Conservation (phyloP, 2,888 invertebrate species). For the Microctonus aethiopoides region DNA sequence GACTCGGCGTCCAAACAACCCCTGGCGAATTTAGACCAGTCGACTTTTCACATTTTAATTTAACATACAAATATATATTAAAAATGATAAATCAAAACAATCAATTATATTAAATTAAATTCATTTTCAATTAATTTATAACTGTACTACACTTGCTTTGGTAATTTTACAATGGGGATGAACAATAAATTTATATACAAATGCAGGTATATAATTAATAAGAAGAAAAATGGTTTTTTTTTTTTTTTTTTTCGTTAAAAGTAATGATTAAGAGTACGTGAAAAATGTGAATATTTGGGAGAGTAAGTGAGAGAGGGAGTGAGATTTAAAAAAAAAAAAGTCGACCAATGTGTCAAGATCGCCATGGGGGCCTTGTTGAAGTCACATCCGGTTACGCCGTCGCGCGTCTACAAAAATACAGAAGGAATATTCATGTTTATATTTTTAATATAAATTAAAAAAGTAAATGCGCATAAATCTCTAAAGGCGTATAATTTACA, state of each 20-base stretch:
- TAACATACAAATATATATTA: constrained; percentile 16
- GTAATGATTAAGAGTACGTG: too few relatives aligned
- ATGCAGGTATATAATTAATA: too few relatives aligned
- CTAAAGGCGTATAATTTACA: constrained; percentile 66
- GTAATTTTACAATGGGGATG: too few relatives aligned
- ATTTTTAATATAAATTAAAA: constrained; percentile 33
- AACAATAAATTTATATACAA: too few relatives aligned
- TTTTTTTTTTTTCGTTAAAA: too few relatives aligned
- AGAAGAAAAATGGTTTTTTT: too few relatives aligned
- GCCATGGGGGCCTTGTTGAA: constrained; percentile 5
- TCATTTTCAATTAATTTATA: too few relatives aligned
- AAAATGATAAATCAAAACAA: neutral
- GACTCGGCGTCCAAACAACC: constrained; percentile 27
- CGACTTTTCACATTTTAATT: constrained; percentile 17
- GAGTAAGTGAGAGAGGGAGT: neutral
- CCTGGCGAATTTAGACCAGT: constrained; percentile 14
- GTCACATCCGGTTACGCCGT: constrained; percentile 32
- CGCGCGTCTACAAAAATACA: constrained; percentile 35
- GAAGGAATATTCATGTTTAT: constrained; percentile 23
- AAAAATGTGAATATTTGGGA: neutral
- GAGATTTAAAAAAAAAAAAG: neutral
- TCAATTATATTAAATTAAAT: neutral
- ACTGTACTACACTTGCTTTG: too few relatives aligned
- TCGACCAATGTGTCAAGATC: constrained; percentile 5
- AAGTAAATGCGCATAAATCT: constrained; percentile 60